phyloP scores from a whole-genome alignment of 2,113 vertebrate genomes.

The Vulpes ferrilata region DNA sequence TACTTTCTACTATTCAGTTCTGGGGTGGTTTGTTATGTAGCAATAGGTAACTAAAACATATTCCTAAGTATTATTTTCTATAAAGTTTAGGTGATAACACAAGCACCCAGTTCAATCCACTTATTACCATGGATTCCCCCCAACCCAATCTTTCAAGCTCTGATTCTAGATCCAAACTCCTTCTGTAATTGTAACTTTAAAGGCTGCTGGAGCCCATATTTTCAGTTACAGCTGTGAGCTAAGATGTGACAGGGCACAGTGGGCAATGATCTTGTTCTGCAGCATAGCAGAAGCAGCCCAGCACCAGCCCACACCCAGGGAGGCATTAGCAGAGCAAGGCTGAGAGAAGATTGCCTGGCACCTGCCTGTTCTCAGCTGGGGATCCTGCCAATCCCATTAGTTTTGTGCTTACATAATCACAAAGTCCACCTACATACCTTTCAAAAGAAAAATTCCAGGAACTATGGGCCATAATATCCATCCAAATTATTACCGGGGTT shows the following conservation, averaged over 20 bases:
- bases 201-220: slow-evolving; percentile 75
- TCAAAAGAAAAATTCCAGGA: slow-evolving; percentile 54
- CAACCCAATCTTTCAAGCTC: neutral
- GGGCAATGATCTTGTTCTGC: slow-evolving; percentile 3
- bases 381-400: slow-evolving; percentile 70
- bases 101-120: neutral
- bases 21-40: neutral
- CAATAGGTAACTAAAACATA: neutral
- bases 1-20: neutral
- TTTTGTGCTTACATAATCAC: slow-evolving; percentile 64
- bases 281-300: neutral
- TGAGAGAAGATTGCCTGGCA: slow-evolving; percentile 58
- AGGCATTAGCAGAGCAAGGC: slow-evolving; percentile 20
- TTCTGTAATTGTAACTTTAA: slow-evolving; percentile 68
- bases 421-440: slow-evolving; percentile 55
- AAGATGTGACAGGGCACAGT: slow-evolving; percentile 66
- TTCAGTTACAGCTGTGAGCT: slow-evolving; percentile 74
- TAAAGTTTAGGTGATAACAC: neutral
- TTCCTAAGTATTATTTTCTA: neutral
- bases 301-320: neutral
- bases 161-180: slow-evolving; percentile 58
- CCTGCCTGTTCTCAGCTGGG: slow-evolving; percentile 72
- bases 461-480: neutral
- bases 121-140: neutral
- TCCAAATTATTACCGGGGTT: slow-evolving; percentile 50